A percentile compares a stretch with the other conserved stretches of the same genome.
Conservation (phyloP, 2,888 invertebrate species). For the Meliscaeva auricollis region DNA sequence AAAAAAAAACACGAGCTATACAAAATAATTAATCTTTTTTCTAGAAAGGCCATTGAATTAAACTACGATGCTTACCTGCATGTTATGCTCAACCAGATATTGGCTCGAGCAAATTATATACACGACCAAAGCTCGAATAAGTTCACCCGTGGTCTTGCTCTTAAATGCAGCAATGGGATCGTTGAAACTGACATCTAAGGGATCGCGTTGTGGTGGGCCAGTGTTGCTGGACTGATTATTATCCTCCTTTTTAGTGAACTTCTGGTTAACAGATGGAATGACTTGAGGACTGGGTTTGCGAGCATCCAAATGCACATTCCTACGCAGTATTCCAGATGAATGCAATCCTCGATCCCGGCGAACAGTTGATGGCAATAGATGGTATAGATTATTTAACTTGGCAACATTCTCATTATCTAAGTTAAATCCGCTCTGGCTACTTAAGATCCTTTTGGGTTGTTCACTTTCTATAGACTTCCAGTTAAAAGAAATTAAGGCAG, state of each 20-base stretch:
- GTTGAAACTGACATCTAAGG: conserved; percentile 93
- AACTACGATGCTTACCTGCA: conserved; percentile 89
- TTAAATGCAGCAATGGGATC: conserved; percentile 96
- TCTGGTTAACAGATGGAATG: conserved; percentile 44
- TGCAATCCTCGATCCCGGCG: not conserved
- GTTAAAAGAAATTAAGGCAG: conserved; percentile 34
- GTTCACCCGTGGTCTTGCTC: conserved; percentile 97
- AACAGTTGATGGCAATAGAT: conserved; percentile 37
- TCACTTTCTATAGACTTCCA: conserved; percentile 40
- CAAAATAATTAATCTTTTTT: conserved; percentile 35
- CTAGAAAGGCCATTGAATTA: conserved; percentile 58
- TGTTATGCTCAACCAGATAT: conserved; percentile 95
- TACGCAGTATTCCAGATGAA: conserved; percentile 23
- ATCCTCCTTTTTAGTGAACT: conserved; percentile 63
- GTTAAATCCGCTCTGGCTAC: conserved; percentile 33
- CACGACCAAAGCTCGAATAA: conserved; percentile 95
- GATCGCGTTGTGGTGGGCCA: conserved; percentile 85
- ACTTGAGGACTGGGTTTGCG: conserved; percentile 33
- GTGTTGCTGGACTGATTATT: conserved; percentile 76
- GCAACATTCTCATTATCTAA: conserved; percentile 41
- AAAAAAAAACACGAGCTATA: conserved; percentile 1
- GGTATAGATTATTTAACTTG: conserved; percentile 33
- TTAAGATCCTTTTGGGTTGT: conserved; percentile 10
- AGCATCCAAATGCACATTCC: conserved; percentile 55
- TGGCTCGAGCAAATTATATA: conserved; percentile 95